Percentiles rank a stretch among this genome's conserved stretches.
Evolutionary conservation across 2,797 vertebrate genomes (phyloP).

Genomic region (Platyrinchus mystaceus): DNA sequence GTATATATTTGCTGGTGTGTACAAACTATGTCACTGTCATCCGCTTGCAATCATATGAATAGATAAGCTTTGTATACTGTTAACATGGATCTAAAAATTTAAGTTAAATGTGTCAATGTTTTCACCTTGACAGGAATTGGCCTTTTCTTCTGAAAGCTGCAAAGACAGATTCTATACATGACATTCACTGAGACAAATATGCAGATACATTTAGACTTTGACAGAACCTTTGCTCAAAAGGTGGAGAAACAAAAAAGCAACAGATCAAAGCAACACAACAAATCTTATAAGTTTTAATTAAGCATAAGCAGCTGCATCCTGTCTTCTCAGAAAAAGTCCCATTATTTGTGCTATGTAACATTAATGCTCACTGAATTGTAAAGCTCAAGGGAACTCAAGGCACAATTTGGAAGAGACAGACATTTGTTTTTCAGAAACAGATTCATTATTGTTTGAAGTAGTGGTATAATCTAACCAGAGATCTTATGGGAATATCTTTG

Average conservation of each 20-base stretch:
- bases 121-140: background rate
- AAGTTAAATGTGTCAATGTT: background rate
- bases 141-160: background rate
- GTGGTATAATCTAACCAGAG: conserved; percentile 56
- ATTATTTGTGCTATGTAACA: conserved; percentile 49
- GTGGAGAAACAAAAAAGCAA: background rate
- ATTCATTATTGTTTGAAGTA: conserved; percentile 60
- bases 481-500: conserved; percentile 56
- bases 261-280: conserved; percentile 42
- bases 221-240: conserved; percentile 32
- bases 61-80: background rate
- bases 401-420: conserved; percentile 55
- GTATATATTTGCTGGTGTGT: background rate
- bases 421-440: conserved; percentile 61
- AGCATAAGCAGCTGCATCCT: conserved; percentile 49
- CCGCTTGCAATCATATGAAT: background rate
- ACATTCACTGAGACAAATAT: background rate
- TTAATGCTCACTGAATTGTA: conserved; percentile 62
- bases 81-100: background rate
- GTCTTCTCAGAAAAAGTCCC: conserved; percentile 30
- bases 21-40: background rate
- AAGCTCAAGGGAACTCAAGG: conserved; percentile 56
- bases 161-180: background rate
- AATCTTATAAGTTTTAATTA: conserved; percentile 65
- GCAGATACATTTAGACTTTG: background rate